Base-by-base conservation (phyloP, 1,140 invertebrate genomes). In the Cataglyphis hispanica region DNA sequence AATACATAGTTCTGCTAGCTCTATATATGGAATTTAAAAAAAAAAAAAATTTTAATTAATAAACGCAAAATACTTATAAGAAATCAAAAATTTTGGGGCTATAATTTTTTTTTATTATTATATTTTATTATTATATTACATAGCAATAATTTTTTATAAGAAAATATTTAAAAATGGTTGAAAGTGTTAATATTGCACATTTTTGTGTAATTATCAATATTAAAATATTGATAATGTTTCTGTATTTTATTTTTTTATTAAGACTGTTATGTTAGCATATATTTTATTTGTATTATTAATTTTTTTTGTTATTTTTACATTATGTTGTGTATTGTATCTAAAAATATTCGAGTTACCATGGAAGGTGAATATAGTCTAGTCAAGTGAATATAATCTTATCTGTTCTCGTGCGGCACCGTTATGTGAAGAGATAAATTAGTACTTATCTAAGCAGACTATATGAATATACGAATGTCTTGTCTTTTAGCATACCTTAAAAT, bases 391-490 rank as follows among this genome's bases (percentile, higher is more conserved):
- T 77, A 77, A 50, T 53, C 64, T 80, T 80, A 69, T 67, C 76
- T 88, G 58, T 85, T 70, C n/a, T 43, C 16, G 34, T 22, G 19
- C 27, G 40, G 70, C 37, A 85, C 80, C 80, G 89, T 89, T 89
- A 89, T 66, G 85, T 75, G 85, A 81, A 89, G 89, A 87, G 70
- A 61, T 86, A 84, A 72, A 61, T 89, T 87, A 85, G 43, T 40
- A 63, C 70, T 90, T 89, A 89, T 89, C 87, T 69, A 75, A 72
- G 56, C 74, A 60, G 40, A 61, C 67, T 50, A 74, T 87, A 56
- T 84, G 87, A 74, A 78, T 80, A 88, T 78, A 83, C 25, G 74
- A 66, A n/a, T 61, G 22, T 58, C 72, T 61, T 56, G 77, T 84
- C 37, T 89, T 77, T 66, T 50, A 84, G 50, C 58, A 80, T 67